These are phyloP conservation scores for Battus philenor DNA, from an alignment of 1,140 invertebrate genomes.

Conservation along the genomic window DNA sequence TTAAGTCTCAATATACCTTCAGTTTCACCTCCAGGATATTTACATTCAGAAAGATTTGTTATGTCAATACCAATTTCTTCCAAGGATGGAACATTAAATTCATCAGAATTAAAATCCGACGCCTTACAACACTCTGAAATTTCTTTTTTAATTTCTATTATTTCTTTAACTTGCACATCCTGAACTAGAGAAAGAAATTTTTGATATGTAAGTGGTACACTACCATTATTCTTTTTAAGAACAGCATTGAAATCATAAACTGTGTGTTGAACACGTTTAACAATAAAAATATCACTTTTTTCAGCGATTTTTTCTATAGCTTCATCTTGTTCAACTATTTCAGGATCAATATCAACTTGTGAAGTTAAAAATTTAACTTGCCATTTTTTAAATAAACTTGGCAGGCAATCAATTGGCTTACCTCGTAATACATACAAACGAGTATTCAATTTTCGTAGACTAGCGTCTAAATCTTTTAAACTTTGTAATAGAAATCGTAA, in stretches of 20 bases:
- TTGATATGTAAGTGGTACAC: constrained; percentile 83
- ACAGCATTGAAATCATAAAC: constrained; percentile 81
- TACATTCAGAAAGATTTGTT: constrained; percentile 52
- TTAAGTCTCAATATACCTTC: constrained; percentile 81
- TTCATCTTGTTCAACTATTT: constrained; percentile 79
- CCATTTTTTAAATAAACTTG: constrained; percentile 82
- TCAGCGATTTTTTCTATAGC: constrained; percentile 78
- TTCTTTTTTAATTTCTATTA: constrained; percentile 64
- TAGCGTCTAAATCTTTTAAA: constrained; percentile 81
- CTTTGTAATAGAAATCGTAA: constrained; percentile 83
- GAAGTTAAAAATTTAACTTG: constrained; percentile 80
- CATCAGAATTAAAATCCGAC: constrained; percentile 68
- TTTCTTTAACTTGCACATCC: constrained; percentile 75
- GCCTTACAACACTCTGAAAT: constrained; percentile 70
- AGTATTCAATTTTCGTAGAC: constrained; percentile 74
- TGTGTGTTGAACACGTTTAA: constrained; percentile 81
- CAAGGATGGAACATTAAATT: constrained; percentile 79
- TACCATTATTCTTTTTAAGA: constrained; percentile 80
- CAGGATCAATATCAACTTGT: constrained; percentile 85
- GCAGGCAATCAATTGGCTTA: constrained; percentile 79
- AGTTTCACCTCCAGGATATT: constrained; percentile 82
- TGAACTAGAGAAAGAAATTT: constrained; percentile 81
- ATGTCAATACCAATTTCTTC: constrained; percentile 77
- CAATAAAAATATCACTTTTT: constrained; percentile 77
- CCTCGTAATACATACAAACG: constrained; percentile 82